A percentile compares a stretch with the other conserved stretches of the same genome.
Evolutionary conservation across 2,888 invertebrate species (phyloP).

Genomic region (Glyphotaelius pellucidus): DNA sequence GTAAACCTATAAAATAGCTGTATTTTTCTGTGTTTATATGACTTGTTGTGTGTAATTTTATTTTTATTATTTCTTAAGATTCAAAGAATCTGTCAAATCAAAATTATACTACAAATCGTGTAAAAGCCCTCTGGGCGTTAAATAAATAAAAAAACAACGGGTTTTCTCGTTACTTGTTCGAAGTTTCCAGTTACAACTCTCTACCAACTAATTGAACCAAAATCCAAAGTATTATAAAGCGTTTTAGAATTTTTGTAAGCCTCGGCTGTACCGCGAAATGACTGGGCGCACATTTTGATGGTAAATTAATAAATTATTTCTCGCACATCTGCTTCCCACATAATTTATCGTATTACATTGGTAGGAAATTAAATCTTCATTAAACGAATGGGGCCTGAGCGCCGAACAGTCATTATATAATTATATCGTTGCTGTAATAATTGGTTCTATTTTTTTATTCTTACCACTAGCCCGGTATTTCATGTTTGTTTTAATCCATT

Average conservation of each 20-base stretch:
- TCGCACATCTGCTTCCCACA: constrained; percentile 15
- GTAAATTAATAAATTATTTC: constrained; percentile 22
- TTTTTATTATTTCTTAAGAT: too few relatives aligned
- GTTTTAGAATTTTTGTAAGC: not conserved
- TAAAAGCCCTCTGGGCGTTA: too few relatives aligned
- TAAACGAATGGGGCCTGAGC: not conserved
- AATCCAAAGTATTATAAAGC: not conserved
- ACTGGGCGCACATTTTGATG: not conserved
- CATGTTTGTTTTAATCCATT: not conserved
- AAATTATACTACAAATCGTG: too few relatives aligned
- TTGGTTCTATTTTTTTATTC: not conserved
- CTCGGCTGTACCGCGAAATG: not conserved
- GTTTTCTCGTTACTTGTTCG: too few relatives aligned
- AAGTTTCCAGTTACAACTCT: not conserved
- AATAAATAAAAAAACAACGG: too few relatives aligned
- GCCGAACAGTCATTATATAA: not conserved
- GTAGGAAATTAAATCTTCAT: constrained; percentile 19
- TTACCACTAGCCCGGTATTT: not conserved
- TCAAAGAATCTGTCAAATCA: too few relatives aligned
- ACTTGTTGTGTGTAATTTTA: too few relatives aligned
- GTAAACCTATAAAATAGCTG: too few relatives aligned
- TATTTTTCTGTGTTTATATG: too few relatives aligned
- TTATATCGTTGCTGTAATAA: not conserved
- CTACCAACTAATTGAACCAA: not conserved
- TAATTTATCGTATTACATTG: constrained; percentile 16